phyloP scores from a whole-genome alignment of 2,888 invertebrate genomes.

The Conchocele bisecta region DNA sequence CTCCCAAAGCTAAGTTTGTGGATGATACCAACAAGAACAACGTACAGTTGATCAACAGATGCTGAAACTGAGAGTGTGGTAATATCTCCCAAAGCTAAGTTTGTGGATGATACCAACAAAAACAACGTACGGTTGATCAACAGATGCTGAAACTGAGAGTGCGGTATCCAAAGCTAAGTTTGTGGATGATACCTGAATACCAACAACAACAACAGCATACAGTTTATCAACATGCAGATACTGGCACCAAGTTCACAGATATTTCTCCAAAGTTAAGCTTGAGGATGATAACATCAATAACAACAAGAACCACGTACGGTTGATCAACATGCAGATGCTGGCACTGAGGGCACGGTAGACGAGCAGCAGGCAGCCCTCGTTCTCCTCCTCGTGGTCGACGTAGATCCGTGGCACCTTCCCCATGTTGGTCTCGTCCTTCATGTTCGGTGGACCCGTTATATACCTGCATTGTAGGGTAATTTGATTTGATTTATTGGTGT shows the following conservation, averaged over 20 bases:
- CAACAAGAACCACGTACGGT: constrained; percentile 88
- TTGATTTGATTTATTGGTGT: no score
- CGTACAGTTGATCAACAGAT: no score
- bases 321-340: constrained; percentile 92
- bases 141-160: no score
- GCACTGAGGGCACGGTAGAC: constrained; percentile 94
- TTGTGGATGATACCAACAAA: no score
- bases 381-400: constrained; percentile 85
- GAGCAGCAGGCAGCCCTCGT: constrained; percentile 89
- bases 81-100: no score
- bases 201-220: background rate
- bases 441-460: constrained; percentile 87
- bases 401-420: constrained; percentile 89
- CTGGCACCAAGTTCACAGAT: background rate
- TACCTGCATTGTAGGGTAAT: constrained; percentile 84
- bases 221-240: background rate
- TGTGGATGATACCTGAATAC: background rate
- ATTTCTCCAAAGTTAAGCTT: background rate
- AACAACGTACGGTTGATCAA: no score
- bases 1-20: no score
- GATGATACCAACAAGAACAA: no score
- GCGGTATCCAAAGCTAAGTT: no score
- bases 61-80: no score
- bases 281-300: background rate
- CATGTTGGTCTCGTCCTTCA: constrained; percentile 84